Base-by-base conservation (phyloP, 2,888 invertebrate genomes). In the Meteorus colon region DNA sequence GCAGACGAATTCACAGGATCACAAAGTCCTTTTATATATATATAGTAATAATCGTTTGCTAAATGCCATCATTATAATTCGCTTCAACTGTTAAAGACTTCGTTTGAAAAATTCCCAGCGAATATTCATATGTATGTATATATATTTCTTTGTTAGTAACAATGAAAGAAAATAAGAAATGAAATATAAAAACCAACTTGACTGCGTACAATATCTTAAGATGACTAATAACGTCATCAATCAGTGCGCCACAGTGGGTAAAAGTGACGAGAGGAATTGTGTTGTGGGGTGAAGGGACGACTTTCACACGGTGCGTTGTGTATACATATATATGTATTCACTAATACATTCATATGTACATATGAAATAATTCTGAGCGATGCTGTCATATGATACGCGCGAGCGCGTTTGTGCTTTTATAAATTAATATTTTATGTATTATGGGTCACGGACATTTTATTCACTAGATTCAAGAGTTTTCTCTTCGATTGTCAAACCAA, bases 221-320 rank as follows among this genome's bases (percentile, higher is more conserved):
- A 80, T 87, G 87, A 88, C 87, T 86, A 87, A 88, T 88, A 85
- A 86, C 87, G 83, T 82, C 86, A 87, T 88, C 86, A 86, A 86
- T 88, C 87, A 87, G 85, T 55, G 55, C 55, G 55, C 19, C 55
- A 55, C 19, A 8, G 55, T 19, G 55, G 24, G 19, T 55, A 55
- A 55, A 24, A 55, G 55, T 55, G 55, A 19, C 19, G 55, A 55
- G 55, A 55, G 55, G 55, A 55, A 55, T 55, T 55, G 24, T 55
- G 6, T 19, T n/a, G 24, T 55, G 55, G 55, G 19, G 19, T n/a
- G n/a, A 55, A 55, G 55, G 55, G 55, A 55, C 55, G 19, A 55
- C 55, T 55, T 55, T 55, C 55, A 76, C 78, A 76, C 78, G 79
- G 71, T 41, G 75, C 51, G 73, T 68, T 55, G n/a, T 55, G 5